These are phyloP conservation scores for Plectropomus leopardus DNA, from an alignment of 2,113 vertebrate species.

Conservation along the genomic window DNA sequence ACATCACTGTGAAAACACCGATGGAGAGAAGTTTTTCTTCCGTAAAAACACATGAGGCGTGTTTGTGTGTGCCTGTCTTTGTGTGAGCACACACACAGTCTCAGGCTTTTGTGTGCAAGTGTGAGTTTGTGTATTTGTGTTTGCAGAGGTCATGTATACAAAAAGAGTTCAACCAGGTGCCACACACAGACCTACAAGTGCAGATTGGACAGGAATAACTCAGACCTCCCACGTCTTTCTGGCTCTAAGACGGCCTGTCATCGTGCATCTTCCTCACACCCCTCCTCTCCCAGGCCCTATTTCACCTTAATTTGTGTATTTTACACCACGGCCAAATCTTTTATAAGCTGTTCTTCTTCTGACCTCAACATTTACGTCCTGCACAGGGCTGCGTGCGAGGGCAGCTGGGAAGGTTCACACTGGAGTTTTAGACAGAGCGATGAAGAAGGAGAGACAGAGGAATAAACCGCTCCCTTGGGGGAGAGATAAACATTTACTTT, in stretches of 20 bases:
- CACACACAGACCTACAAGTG: conserved; percentile 68
- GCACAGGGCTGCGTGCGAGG: neutral
- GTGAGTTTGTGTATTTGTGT: conserved; percentile 77
- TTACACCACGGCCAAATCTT: conserved; percentile 37
- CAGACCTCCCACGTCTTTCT: conserved; percentile 74
- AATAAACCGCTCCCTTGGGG: conserved; percentile 63
- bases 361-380: conserved; percentile 27
- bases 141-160: conserved; percentile 75
- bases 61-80: conserved; percentile 18
- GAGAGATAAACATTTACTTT: conserved; percentile 81
- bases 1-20: conserved; percentile 69
- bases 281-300: conserved; percentile 41
- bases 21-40: conserved; percentile 29
- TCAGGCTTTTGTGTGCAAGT: conserved; percentile 58
- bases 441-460: conserved; percentile 44
- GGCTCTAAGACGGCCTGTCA: conserved; percentile 52
- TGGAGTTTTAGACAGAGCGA: conserved; percentile 65
- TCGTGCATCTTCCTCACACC: conserved; percentile 57
- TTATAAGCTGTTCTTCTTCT: conserved; percentile 57
- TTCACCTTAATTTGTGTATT: conserved; percentile 63
- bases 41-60: conserved; percentile 30
- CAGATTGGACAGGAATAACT: conserved; percentile 62
- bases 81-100: conserved; percentile 24
- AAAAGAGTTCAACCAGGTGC: conserved; percentile 77
- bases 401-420: conserved; percentile 72